Evolutionary conservation across 2,113 vertebrate species (phyloP).

Genomic region (Saguinus midas): DNA sequence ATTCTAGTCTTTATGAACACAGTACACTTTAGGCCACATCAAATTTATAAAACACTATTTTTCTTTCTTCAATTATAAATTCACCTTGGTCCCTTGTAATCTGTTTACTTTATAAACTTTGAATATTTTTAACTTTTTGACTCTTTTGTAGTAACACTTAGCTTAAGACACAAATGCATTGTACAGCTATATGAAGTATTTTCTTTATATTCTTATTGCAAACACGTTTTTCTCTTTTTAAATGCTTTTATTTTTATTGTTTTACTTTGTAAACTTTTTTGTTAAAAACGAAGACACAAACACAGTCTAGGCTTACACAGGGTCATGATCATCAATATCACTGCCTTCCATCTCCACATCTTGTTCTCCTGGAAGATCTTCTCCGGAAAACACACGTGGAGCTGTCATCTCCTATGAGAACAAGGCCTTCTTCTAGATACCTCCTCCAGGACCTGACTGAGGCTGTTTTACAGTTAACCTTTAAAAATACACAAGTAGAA

Average conservation of each 20-base stretch:
- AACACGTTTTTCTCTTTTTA: not conserved
- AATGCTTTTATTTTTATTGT: not conserved
- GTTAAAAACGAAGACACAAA: not conserved
- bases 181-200: not conserved
- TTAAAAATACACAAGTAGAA: not conserved
- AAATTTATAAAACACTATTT: not conserved
- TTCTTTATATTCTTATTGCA: not conserved
- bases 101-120: not conserved
- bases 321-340: not conserved
- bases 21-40: not conserved
- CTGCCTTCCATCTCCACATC: not conserved
- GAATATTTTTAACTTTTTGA: not conserved
- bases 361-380: not conserved
- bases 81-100: not conserved
- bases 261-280: not conserved
- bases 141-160: not conserved
- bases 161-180: not conserved
- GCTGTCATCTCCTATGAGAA: not conserved
- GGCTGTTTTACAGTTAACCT: not conserved
- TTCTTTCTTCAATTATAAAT: not conserved
- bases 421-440: not conserved
- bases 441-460: not conserved
- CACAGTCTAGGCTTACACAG: not conserved
- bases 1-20: not conserved
- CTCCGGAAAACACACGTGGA: not conserved